Conservation (phyloP, 2,888 invertebrate genomes). For the Ectobius pallidus region DNA sequence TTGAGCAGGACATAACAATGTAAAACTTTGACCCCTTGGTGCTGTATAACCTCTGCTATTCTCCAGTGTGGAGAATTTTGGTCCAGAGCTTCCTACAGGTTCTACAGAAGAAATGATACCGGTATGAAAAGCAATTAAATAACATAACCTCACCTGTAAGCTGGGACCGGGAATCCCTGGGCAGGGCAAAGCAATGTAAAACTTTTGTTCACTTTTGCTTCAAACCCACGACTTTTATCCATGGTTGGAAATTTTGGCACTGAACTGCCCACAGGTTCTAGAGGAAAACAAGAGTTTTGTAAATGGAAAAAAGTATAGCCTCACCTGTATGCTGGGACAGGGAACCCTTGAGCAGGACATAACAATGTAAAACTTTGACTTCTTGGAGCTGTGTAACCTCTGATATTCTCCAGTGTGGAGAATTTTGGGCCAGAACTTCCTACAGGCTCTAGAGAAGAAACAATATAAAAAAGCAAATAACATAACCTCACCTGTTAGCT, state of each 20-base stretch:
- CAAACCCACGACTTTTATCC: conserved; percentile 67
- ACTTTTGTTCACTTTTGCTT: conserved; percentile 57
- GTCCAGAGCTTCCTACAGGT: conserved; percentile 71
- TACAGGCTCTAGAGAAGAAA: conserved; percentile 60
- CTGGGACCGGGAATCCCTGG: conserved; percentile 70
- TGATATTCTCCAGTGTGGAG: conserved; percentile 68
- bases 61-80: conserved; percentile 70
- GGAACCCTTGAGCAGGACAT: conserved; percentile 71
- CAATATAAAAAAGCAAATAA: too few relatives aligned
- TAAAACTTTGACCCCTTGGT: conserved; percentile 58
- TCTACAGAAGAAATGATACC: conserved; percentile 57
- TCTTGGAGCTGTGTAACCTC: conserved; percentile 62
- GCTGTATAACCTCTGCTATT: conserved; percentile 66
- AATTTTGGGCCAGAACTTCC: conserved; percentile 63
- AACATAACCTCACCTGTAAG: conserved; percentile 69
- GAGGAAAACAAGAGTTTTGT: too few relatives aligned
- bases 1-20: conserved; percentile 70
- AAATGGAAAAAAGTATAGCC: conserved; percentile 58
- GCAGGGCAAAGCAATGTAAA: conserved; percentile 43
- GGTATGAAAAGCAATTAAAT: too few relatives aligned
- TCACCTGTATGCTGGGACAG: conserved; percentile 74
- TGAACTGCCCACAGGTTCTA: conserved; percentile 69
- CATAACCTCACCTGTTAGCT: conserved; percentile 73
- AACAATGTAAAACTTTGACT: conserved; percentile 62
- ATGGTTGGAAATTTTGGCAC: conserved; percentile 70